Evolutionary conservation across 2,113 vertebrate species (phyloP), one percentile per base, ranked within the genome.

Genomic region (Coreoperca whiteheadi): DNA sequence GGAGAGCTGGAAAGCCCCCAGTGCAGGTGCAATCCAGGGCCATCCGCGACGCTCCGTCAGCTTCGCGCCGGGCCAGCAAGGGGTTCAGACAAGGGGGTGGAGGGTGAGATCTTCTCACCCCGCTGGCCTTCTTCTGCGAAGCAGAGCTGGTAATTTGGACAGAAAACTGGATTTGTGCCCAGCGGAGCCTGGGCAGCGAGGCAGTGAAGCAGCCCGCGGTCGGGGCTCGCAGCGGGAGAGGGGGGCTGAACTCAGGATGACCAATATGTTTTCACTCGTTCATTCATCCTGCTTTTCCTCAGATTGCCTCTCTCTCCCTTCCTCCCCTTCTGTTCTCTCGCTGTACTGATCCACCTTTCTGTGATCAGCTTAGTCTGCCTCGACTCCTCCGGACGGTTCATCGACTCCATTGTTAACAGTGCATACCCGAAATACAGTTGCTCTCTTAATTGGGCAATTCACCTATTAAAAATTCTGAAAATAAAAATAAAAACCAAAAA

Each of bases 31-130:
- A 94, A 85, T 71, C 89, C 73, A 67, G 90, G 93, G 92, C 91
- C 93, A 94, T 93, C 93, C 89, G 93, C 67, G 92, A 89, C 91
- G 94, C 90, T 93, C 92, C 51, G 84, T 88, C 92, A 88, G 91
- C 93, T 94, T 72, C 63, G 66, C 70, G 78, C 81, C 43, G 46
- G 89, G 86, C 91, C 81, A 82, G 74, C 53, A 60, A 88, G 91
- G 88, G 85, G 84, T 81, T 91, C 84, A 88, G 87, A 81, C 77
- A 4, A 57, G 63, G 78, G 77, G 64, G 39, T 21, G 77, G 72
- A 74, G 87, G 87, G 32, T 59, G 75, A 79, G 91, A 85, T 88
- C 88, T 86, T 83, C 87, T 91, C 90, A 90, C 88, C 89, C 90
- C 77, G 68, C 74, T 86, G 89, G 90, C 79, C 90, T 89, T 88